Evolutionary conservation across 2,113 vertebrate species (phyloP), one percentile per base, ranked within the genome.

Genomic region (Mesocricetus auratus): DNA sequence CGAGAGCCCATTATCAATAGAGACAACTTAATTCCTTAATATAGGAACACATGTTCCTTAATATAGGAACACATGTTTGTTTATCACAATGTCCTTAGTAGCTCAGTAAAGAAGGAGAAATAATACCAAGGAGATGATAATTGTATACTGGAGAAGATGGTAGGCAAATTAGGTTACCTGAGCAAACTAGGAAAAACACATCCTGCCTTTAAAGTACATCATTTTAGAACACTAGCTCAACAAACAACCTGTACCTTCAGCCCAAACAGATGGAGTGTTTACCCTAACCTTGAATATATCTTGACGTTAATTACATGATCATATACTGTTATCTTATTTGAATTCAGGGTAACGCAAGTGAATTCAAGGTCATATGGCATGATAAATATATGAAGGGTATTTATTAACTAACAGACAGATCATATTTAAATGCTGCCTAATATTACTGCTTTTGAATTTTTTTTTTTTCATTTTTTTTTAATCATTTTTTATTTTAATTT

Each of bases 371-470:
- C 21, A 53, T 45, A 33, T 50, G 19, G 22, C 36, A 82, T 78
- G 31, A 13, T 42, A 15, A 73, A 62, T 12, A 33, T 26, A n/a
- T 22, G 22, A 90, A 71, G 2, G 29, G 24, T 31, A 31, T 3
- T 74, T 66, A 60, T 58, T 47, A 94, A 82, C 74, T 60, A 62
- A 88, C 94, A 90, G 16, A 5, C 22, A 96, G 16, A 47, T n/a
- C 42, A 5, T 4, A 39, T 50, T 96, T 79, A 94, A 74, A 79
- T 83, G 79, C 91, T 64, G 69, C 36, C 45, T 0, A 3, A 31
- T 56, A n/a, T 47, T 82, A 69, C 60, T 82, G n/a, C 26, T 69
- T 96, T 94, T 91, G 0, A 53, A n/a, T 93, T n/a, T n/a, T n/a
- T n/a, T n/a, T n/a, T n/a, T n/a, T n/a, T n/a, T n/a, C n/a, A n/a